Conservation (phyloP, 2,888 invertebrate genomes). For the Agapostemon virescens region DNA sequence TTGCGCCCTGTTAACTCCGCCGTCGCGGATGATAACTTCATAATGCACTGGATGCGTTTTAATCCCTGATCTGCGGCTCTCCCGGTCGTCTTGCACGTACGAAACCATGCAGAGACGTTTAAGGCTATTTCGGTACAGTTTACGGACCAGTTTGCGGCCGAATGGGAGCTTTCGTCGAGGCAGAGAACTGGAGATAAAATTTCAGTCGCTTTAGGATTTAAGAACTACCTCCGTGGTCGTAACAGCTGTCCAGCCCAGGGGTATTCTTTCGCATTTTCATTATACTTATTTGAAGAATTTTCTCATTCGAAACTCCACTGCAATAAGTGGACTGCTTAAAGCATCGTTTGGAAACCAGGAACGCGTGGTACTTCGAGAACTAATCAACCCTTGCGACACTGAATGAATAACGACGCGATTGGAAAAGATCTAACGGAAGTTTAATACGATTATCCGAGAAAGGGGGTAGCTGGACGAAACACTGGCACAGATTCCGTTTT, state of each 20-base stretch:
- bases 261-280: no score
- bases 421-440: neutral
- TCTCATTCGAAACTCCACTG: no score
- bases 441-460: neutral
- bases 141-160: no score
- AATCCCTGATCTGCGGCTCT: neutral
- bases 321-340: no score
- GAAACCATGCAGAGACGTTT: neutral
- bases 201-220: no score
- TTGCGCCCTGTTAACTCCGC: neutral
- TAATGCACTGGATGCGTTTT: neutral
- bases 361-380: neutral
- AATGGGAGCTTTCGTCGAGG: no score
- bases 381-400: neutral
- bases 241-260: no score
- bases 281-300: no score
- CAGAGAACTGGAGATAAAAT: no score
- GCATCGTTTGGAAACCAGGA: neutral
- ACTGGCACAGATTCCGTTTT: neutral
- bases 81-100: neutral
- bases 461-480: neutral
- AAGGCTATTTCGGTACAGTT: no score
- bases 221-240: no score
- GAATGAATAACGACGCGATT: neutral
- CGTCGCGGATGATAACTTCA: neutral